Base-by-base conservation (phyloP, 1,140 invertebrate genomes). In the Octopus bimaculoides region DNA sequence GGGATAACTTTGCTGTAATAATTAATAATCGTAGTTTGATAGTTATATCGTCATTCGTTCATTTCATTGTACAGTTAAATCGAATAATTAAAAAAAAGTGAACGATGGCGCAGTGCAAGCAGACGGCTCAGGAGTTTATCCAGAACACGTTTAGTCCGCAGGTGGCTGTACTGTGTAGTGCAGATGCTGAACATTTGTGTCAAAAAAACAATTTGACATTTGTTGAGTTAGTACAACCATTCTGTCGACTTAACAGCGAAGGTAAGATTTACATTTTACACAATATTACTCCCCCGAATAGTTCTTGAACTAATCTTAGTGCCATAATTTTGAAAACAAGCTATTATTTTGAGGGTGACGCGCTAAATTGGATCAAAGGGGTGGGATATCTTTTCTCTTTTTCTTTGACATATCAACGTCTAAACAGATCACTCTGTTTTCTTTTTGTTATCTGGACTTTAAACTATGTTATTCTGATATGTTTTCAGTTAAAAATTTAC, bases 161-260 rank as follows among this genome's bases (percentile, higher is more conserved):
- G 88, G 92, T 98, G 78, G 96, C 95, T 75, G 94, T 96, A 53
- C 90, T 97, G 78, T 94, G 94, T 86, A 96, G 95, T 86, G 90
- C 92, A 54, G 92, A 93, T 87, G 96, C 95, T 8, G 95, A 98
- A 85, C 92, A 93, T 81, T 91, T 95, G 74, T 96, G 96, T 87
- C 93, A 94, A 81, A 96, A 96, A 88, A 98, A 98, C 90, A 97
- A 97, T 91, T 91, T 98, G 73, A 93, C 93, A 41, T 97, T 98
- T 87, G 93, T 94, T 76, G 95, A 98, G 91, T 88, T 98, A 76
- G 91, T 98, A 54, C 96, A 97, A 88, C 97, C 97, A 5, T 98
- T 98, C 90, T 94, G 94, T 85, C 92, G 93, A 85, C 88, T 96
- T 73, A 93, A 92, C 83, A 92, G 92, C 80, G 95, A 96, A 93